Evolutionary conservation across 2,113 vertebrate species (phyloP).

Genomic region (Colinus virginianus): DNA sequence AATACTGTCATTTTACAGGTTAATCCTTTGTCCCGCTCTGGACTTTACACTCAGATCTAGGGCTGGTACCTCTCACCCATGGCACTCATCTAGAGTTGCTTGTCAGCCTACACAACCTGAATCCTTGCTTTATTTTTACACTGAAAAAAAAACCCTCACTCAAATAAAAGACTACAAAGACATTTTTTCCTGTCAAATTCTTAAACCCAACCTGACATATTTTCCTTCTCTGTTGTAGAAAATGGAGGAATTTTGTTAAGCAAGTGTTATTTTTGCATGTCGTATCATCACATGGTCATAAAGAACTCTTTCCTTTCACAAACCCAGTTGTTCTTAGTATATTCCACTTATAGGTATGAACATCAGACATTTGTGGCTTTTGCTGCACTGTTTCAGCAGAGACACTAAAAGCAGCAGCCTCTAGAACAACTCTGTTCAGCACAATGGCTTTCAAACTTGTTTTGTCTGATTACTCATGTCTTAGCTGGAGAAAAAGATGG

Average conservation of each 20-base stretch:
- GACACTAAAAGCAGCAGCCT: not conserved
- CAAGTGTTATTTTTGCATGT: not conserved
- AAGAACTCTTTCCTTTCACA: not conserved
- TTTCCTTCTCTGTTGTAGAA: not conserved
- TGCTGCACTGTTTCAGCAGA: not conserved
- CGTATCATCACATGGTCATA: not conserved
- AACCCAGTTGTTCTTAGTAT: not conserved
- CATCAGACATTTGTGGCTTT: constrained; percentile 1
- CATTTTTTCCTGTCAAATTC: not conserved
- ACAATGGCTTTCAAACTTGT: constrained; percentile 24
- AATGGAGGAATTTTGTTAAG: not conserved
- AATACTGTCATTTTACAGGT: not conserved
- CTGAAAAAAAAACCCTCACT: not conserved
- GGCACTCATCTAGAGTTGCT: not conserved
- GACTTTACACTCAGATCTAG: not conserved
- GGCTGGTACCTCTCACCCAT: not conserved
- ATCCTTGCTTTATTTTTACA: not conserved
- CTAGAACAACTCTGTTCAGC: not conserved
- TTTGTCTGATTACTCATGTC: constrained; percentile 52
- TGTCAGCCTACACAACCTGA: not conserved
- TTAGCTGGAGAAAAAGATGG: constrained; percentile 31
- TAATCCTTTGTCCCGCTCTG: not conserved
- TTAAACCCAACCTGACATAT: not conserved
- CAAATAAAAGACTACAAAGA: not conserved
- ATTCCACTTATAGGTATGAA: not conserved